Evolutionary conservation across 2,888 invertebrate species (phyloP), one percentile per base, ranked within the genome.

Genomic region (Zele albiditarsus): DNA sequence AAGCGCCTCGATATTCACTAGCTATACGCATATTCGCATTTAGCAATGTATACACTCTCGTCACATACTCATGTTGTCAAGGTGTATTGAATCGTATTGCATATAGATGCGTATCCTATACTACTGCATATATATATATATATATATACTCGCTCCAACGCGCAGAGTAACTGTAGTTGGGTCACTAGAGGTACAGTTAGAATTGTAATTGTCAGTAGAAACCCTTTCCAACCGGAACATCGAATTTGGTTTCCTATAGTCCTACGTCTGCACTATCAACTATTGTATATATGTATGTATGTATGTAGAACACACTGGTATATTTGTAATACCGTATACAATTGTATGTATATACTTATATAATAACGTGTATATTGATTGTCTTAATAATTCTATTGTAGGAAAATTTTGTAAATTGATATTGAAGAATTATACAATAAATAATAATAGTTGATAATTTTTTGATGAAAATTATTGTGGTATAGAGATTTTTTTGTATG

Each of bases 191-290:
- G 67, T 63, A 69, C 78, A 68, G 77, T 75, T 77, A 66, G 78
- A 78, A 79, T 80, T 71, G 79, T 80, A 78, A 80, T 79, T 79
- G 78, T 77, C 71, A 75, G 71, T 71, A 70, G 70, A 23, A 71
- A 77, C 75, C 77, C 77, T 75, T 72, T 76, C 73, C 69, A 74
- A 25, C 62, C 74, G 73, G 75, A 77, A 77, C 74, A 78, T 74
- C 73, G 68, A 71, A 66, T 57, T 71, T 62, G 46, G 38, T 42
- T 69, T 49, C n/a, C 10, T 57, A 6, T 49, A 20, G 42, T 25
- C 28, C 25, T 28, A 28, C 68, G 58, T 72, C 58, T 74, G 72
- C 72, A 60, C 73, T 73, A 72, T 78, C 73, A 42, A 14, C n/a
- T 31, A 23, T 23, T 60, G 46, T 49, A 38, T 74, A 49, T 70